Evolutionary conservation across 2,888 invertebrate genomes (phyloP).

Genomic region (Scaptomyza parva): DNA sequence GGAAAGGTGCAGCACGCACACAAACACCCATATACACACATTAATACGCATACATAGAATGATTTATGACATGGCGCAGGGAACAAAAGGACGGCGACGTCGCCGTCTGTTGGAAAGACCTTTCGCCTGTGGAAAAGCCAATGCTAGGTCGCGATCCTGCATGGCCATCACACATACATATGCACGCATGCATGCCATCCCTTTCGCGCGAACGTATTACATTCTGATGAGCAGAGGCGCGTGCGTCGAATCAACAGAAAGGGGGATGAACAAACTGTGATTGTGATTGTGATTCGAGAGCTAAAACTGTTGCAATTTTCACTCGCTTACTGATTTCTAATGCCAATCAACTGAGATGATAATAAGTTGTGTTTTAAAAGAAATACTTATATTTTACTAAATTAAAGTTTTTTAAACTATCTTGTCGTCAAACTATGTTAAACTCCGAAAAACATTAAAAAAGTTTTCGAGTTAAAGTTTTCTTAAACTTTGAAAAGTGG

Average conservation of each 20-base stretch:
- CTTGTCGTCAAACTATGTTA: not conserved
- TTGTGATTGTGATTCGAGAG: not conserved
- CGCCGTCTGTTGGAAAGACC: conserved; percentile 60
- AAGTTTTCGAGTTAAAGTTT: conserved; percentile 5
- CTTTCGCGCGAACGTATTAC: conserved; percentile 33
- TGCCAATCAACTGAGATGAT: no score
- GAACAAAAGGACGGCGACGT: conserved; percentile 49
- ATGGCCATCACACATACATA: conserved; percentile 39
- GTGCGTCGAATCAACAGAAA: conserved; percentile 46
- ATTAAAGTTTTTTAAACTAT: no score
- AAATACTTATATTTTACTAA: no score
- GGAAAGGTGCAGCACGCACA: conserved; percentile 61
- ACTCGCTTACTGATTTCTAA: not conserved
- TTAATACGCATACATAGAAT: conserved; percentile 32
- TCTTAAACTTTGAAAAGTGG: not conserved
- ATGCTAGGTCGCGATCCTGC: conserved; percentile 64
- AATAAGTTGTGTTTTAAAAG: no score
- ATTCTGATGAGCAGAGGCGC: conserved; percentile 49
- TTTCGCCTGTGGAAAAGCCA: conserved; percentile 62
- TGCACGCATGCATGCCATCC: conserved; percentile 37
- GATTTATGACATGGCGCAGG: conserved; percentile 76
- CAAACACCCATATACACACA: conserved; percentile 23
- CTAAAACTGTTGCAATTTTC: conserved; percentile 2
- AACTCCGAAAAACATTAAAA: not conserved
- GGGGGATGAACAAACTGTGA: conserved; percentile 50